Base-by-base conservation (phyloP, 2,888 invertebrate species). In the Oconnorella tubifera region DNA sequence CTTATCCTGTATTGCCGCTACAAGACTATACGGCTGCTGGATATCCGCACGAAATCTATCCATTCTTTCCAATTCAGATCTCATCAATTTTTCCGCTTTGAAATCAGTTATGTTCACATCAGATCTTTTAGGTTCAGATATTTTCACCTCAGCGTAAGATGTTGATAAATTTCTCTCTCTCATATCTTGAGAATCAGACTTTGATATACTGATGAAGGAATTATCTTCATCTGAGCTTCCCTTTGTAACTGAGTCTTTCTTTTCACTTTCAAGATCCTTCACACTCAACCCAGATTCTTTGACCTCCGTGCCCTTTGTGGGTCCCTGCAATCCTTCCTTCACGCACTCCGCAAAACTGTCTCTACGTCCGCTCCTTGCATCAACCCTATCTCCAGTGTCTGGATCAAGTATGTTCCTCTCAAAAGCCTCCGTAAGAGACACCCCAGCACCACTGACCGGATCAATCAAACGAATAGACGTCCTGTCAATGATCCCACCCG, bases 1-100 rank as follows among this genome's bases (percentile, higher is more conserved):
- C 57, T 87, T 86, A n/a, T 82, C 84, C 70, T 87, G 83, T 51
- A 91, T 85, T 0, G 92, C 92, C n/a, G n/a, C n/a, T n/a, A n/a
- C n/a, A n/a, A n/a, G n/a, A n/a, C n/a, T n/a, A n/a, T n/a, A n/a
- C n/a, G n/a, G n/a, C n/a, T n/a, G n/a, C n/a, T n/a, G n/a, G n/a
- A n/a, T n/a, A n/a, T n/a, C n/a, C n/a, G n/a, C n/a, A n/a, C n/a
- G n/a, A n/a, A n/a, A n/a, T n/a, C n/a, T n/a, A n/a, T n/a, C n/a
- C n/a, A n/a, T n/a, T n/a, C n/a, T n/a, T n/a, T n/a, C n/a, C n/a
- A n/a, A n/a, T 78, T 89, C 88, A 10, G 59, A 58, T 29, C 65
- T 28, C 23, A 56, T 31, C 27, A 33, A 48, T n/a, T n/a, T n/a
- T n/a, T n/a, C n/a, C n/a, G n/a, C n/a, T n/a, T n/a, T n/a, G n/a